phyloP scores from a whole-genome alignment of 2,888 invertebrate species.

The Lobophora halterata region DNA sequence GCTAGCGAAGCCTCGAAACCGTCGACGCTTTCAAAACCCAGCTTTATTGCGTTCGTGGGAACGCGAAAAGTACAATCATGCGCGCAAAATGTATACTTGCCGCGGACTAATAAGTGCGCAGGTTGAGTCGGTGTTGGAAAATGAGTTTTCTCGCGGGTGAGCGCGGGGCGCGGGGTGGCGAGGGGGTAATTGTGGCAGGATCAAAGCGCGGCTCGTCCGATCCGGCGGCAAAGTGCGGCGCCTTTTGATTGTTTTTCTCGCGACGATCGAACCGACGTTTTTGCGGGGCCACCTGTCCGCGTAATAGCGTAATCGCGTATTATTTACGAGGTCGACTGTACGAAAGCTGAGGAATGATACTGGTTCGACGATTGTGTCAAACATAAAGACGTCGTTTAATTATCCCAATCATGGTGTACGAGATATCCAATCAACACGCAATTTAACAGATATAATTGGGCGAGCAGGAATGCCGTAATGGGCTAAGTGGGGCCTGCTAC shows the following conservation, averaged over 20 bases:
- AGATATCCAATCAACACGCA: constrained; percentile 19
- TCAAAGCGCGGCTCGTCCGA: constrained; percentile 62
- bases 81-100: constrained; percentile 33
- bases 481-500: constrained; percentile 4
- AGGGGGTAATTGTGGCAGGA: constrained; percentile 66
- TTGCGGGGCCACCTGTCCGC: constrained; percentile 54
- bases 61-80: constrained; percentile 3
- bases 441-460: constrained; percentile 23
- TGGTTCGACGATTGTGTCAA: constrained; percentile 38
- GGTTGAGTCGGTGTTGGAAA: constrained; percentile 72
- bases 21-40: constrained; percentile 24
- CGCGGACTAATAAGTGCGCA: constrained; percentile 66
- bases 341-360: constrained; percentile 28
- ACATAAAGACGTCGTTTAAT: constrained; percentile 25
- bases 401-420: constrained; percentile 21
- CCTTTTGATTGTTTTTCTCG: constrained; percentile 76
- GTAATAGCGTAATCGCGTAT: constrained; percentile 59
- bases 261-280: constrained; percentile 50
- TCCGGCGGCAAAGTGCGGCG: constrained; percentile 56
- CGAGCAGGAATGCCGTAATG: constrained; percentile 18
- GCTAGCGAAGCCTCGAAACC: constrained; percentile 28
- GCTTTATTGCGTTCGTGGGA: constrained; percentile 26
- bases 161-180: constrained; percentile 36
- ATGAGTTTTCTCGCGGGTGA: constrained; percentile 70
- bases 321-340: constrained; percentile 57